A percentile compares a stretch with the other conserved stretches of the same genome.
These are phyloP conservation scores for Biston betularia DNA, from an alignment of 2,888 invertebrate genomes.

Conservation along the genomic window DNA sequence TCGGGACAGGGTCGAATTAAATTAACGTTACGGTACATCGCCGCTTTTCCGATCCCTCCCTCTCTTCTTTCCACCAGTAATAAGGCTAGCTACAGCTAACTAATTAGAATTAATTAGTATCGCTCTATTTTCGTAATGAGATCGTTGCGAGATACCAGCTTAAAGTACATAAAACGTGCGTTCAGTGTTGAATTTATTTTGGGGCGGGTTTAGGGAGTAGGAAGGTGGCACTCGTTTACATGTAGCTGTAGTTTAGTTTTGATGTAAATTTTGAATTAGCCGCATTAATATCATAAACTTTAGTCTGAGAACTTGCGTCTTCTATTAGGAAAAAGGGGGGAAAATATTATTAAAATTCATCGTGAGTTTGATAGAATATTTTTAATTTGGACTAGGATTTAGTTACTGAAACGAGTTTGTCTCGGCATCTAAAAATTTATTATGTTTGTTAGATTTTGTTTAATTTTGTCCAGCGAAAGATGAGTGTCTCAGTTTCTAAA, in stretches of 20 bases:
- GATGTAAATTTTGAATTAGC: constrained; percentile 31
- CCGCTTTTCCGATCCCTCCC: constrained; percentile 69
- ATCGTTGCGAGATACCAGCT: constrained; percentile 50
- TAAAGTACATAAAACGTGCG: constrained; percentile 39
- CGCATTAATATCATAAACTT: constrained; percentile 30
- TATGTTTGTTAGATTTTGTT: constrained; percentile 4
- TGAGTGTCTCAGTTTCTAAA: constrained; percentile 11
- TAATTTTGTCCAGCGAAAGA: constrained; percentile 4
- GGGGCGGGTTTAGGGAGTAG: constrained; percentile 32
- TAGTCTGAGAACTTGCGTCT: constrained; percentile 10
- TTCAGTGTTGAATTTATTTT: constrained; percentile 34
- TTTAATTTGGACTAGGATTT: neutral
- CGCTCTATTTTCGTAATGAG: constrained; percentile 58
- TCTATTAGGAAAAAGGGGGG: neutral
- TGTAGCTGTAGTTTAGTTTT: constrained; percentile 22
- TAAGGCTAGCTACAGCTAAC: constrained; percentile 58
- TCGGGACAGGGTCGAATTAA: constrained; percentile 66
- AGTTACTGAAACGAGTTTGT: constrained; percentile 7
- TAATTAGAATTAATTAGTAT: constrained; percentile 76
- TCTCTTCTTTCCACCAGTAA: constrained; percentile 56
- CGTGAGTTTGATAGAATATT: neutral
- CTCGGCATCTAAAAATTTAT: neutral
- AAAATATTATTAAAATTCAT: neutral
- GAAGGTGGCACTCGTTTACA: constrained; percentile 30
- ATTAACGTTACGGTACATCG: constrained; percentile 71